A percentile compares a stretch with the other conserved stretches of the same genome.
Evolutionary conservation across 2,113 vertebrate genomes (phyloP).

Genomic region (Chunga burmeisteri): DNA sequence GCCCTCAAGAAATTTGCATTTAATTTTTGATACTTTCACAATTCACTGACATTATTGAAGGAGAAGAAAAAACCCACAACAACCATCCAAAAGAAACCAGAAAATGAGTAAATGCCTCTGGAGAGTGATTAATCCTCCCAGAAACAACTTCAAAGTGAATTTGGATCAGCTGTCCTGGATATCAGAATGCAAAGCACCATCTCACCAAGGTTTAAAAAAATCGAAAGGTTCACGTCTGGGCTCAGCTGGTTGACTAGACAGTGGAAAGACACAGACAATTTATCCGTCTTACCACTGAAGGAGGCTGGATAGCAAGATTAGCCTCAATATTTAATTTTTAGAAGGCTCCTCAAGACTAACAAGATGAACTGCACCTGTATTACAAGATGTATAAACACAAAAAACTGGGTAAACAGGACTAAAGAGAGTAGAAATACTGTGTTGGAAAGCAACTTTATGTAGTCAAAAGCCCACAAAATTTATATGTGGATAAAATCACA

Average conservation of each 20-base stretch:
- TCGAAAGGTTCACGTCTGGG: not conserved
- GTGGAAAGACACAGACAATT: not conserved
- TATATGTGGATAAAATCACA: not conserved
- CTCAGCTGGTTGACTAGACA: not conserved
- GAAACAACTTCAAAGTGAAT: not conserved
- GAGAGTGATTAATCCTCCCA: not conserved
- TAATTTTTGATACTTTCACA: not conserved
- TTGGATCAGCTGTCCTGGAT: not conserved
- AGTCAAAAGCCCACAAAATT: not conserved
- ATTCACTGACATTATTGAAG: not conserved
- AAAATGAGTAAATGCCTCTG: not conserved
- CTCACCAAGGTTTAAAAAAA: not conserved
- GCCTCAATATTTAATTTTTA: not conserved
- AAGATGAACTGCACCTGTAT: not conserved
- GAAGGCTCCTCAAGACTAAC: not conserved
- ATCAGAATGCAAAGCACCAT: not conserved
- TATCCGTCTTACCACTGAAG: not conserved
- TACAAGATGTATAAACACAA: not conserved
- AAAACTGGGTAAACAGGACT: not conserved
- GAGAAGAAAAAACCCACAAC: accelerated
- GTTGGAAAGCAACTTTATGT: not conserved
- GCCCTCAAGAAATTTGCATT: not conserved
- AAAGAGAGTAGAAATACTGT: not conserved
- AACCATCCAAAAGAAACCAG: not conserved
- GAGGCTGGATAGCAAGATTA: not conserved